Percentiles rank a stretch among this genome's conserved stretches.
phyloP scores from a whole-genome alignment of 1,140 invertebrate species.

The Platyura marginata region DNA sequence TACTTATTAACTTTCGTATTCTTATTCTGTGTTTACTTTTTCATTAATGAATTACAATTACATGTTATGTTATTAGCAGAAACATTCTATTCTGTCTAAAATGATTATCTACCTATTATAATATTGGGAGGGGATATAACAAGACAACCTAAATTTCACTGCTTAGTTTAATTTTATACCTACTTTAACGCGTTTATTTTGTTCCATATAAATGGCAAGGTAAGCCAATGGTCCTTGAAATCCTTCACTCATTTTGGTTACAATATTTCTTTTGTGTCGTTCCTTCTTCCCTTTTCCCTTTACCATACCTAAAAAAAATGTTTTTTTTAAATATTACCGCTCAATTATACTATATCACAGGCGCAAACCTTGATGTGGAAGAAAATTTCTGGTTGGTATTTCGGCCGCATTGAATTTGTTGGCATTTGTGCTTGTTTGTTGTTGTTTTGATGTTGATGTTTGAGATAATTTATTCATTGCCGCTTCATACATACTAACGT shows the following conservation, averaged over 20 bases:
- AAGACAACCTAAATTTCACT: too few relatives aligned
- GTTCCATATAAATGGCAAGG: slow-evolving; percentile 39
- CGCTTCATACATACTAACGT: slow-evolving; percentile 20
- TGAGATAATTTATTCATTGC: slow-evolving; percentile 24
- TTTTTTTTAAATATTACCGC: slow-evolving; percentile 5
- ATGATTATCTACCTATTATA: too few relatives aligned
- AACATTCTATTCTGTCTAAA: too few relatives aligned
- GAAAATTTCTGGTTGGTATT: slow-evolving; percentile 1
- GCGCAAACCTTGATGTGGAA: slow-evolving; percentile 4
- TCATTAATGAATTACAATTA: too few relatives aligned
- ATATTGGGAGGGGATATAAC: too few relatives aligned
- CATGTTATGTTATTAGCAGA: too few relatives aligned
- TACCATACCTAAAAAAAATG: slow-evolving; percentile 13
- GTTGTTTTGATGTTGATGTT: neutral
- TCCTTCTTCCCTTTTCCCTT: slow-evolving; percentile 8
- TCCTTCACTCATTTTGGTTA: slow-evolving; percentile 36
- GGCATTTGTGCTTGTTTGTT: slow-evolving; percentile 4
- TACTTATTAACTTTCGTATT: too few relatives aligned
- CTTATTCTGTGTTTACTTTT: too few relatives aligned
- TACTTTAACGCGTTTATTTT: slow-evolving; percentile 40
- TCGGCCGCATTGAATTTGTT: slow-evolving; percentile 1
- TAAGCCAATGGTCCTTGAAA: slow-evolving; percentile 39
- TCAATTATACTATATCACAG: slow-evolving; percentile 8
- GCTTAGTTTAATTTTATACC: neutral
- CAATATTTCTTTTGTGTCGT: slow-evolving; percentile 30